phyloP scores from a whole-genome alignment of 2,797 vertebrate species.

The Cottoperca gobio region DNA sequence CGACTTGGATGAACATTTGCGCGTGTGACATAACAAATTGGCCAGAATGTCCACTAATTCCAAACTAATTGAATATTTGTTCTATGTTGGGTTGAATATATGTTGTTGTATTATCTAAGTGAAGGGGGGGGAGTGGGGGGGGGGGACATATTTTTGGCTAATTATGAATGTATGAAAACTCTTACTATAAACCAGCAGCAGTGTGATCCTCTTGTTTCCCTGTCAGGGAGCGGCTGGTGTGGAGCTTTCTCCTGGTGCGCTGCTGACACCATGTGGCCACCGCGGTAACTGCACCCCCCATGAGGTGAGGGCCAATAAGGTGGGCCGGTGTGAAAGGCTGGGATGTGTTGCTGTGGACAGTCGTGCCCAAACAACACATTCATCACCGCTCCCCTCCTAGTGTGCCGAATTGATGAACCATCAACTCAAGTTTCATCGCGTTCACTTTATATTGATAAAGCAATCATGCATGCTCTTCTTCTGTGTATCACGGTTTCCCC shows the following conservation, averaged over 20 bases:
- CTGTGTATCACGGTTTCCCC: slow-evolving; percentile 58
- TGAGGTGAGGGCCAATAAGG: not conserved
- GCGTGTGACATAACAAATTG: too few species aligned
- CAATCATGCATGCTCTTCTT: slow-evolving; percentile 77
- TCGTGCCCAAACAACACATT: slow-evolving; percentile 68
- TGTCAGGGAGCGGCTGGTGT: slow-evolving; percentile 35
- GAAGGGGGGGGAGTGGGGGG: too few species aligned
- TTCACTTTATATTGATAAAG: slow-evolving; percentile 82
- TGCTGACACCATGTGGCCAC: slow-evolving; percentile 70
- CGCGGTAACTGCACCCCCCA: slow-evolving; percentile 4
- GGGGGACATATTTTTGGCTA: too few species aligned
- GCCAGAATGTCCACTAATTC: too few species aligned
- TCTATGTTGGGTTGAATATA: too few species aligned
- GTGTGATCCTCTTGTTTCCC: too few species aligned
- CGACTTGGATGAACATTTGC: too few species aligned
- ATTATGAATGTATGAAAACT: not conserved
- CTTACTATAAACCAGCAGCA: not conserved
- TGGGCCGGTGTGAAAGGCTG: slow-evolving; percentile 10
- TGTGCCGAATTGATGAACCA: slow-evolving; percentile 75
- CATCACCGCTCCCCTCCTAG: slow-evolving; percentile 69
- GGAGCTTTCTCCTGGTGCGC: slow-evolving; percentile 27
- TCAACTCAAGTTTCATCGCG: slow-evolving; percentile 73
- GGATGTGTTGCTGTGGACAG: slow-evolving; percentile 50
- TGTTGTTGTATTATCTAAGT: not conserved
- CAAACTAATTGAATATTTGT: too few species aligned